Evolutionary conservation across 2,888 invertebrate genomes (phyloP), one percentile per base, ranked within the genome.

Genomic region (Scotopteryx bipunctaria): DNA sequence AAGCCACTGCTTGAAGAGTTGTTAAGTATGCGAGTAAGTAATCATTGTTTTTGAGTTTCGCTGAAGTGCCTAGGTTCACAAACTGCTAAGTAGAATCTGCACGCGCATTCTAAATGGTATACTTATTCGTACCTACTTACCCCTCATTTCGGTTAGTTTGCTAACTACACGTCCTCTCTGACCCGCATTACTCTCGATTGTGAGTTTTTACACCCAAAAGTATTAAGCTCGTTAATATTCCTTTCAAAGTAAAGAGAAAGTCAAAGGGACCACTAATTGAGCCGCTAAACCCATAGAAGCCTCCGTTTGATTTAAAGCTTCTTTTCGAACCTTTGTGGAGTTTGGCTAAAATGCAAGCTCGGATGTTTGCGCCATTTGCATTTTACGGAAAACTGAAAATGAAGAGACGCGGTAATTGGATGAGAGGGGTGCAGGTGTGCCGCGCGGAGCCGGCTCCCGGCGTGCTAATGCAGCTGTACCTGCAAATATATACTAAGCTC

Each of bases 351-450:
- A 66, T 59, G 59, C 61, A 54, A 55, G 53, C 38, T 57, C 46
- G 48, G 45, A 36, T 64, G 66, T 69, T 69, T 64, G 63, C 55
- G 37, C 45, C 54, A 64, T 68, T 68, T 66, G 68, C 67, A 67
- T 68, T 64, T 64, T 60, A 63, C 55, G 19, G 33, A 57, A 59
- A 61, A 54, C 45, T 54, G 53, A 55, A 46, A 57, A 57, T 57
- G 50, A 41, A 51, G 52, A 45, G 48, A 44, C 36, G 41, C 36
- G 15, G 52, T 57, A 55, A 62, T 57, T 60, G 58, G 58, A 61
- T 58, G 56, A 56, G 54, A 57, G 57, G n/a, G 59, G 50, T 45
- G 59, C 50, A 23, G 43, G 21, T 37, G 45, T 15, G 45, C 13
- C 13, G 3, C 11, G 15, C 6, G 9, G 23, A 23, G 45, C 27